Conservation (phyloP, 2,888 invertebrate genomes). For the Mythimna albipuncta region DNA sequence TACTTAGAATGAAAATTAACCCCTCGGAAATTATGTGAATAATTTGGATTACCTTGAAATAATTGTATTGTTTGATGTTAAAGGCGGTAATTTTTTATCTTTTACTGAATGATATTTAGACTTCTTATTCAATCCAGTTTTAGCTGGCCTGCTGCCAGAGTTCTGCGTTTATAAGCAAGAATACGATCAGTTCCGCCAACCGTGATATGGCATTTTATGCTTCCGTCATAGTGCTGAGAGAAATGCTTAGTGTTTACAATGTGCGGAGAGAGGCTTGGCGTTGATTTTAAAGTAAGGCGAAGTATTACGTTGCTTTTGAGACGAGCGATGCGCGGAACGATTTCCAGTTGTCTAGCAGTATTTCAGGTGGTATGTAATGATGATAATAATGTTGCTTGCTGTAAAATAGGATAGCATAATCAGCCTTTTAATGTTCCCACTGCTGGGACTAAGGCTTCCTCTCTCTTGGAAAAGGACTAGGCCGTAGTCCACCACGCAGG, state of each 20-base stretch:
- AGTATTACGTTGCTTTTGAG: not conserved
- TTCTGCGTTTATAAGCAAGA: conserved; percentile 53
- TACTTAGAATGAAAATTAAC: conserved; percentile 30
- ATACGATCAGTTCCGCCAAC: conserved; percentile 51
- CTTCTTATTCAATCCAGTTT: conserved; percentile 50
- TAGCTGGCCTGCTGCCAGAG: conserved; percentile 49
- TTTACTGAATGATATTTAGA: conserved; percentile 33
- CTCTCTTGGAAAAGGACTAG: too few relatives aligned
- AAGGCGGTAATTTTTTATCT: conserved; percentile 13
- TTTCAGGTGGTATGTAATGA: not conserved
- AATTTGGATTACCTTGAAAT: conserved; percentile 32
- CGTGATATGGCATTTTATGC: conserved; percentile 55
- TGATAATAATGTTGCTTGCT: not conserved
- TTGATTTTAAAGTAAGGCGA: not conserved
- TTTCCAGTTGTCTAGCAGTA: not conserved
- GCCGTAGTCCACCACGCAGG: too few relatives aligned
- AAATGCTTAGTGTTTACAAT: conserved; percentile 50
- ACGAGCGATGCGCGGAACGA: not conserved
- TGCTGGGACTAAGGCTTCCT: too few relatives aligned
- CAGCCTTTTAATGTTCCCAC: too few relatives aligned
- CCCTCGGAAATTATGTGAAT: conserved; percentile 44
- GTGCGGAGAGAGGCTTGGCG: conserved; percentile 8
- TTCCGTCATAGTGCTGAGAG: conserved; percentile 45
- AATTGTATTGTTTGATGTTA: not conserved
- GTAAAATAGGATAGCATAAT: too few relatives aligned